A percentile compares a stretch with the other conserved stretches of the same genome.
phyloP scores from a whole-genome alignment of 2,888 invertebrate genomes.

The Ellobium chinense region DNA sequence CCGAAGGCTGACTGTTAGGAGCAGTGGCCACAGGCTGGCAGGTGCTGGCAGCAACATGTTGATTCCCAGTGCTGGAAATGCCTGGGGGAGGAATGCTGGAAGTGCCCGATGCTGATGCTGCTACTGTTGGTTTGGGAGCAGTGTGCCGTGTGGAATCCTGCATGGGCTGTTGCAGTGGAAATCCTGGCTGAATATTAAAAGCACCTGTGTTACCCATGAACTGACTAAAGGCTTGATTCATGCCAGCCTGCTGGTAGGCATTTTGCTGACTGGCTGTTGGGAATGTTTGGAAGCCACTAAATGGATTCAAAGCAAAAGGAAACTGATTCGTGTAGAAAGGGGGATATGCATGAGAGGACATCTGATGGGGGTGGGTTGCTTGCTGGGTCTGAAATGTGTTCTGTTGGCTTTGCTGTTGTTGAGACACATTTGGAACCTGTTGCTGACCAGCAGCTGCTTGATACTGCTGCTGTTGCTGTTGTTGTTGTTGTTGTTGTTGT shows the following conservation, averaged over 20 bases:
- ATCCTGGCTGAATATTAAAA: slow-evolving; percentile 18
- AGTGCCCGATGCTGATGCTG: slow-evolving; percentile 17
- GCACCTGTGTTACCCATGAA: slow-evolving; percentile 15
- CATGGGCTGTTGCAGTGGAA: slow-evolving; percentile 11
- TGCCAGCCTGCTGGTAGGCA: slow-evolving; percentile 13
- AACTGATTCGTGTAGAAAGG: slow-evolving; percentile 19
- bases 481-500: neutral
- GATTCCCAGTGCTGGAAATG: neutral
- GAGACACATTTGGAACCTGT: neutral
- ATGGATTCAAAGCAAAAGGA: slow-evolving; percentile 29
- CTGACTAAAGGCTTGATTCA: slow-evolving; percentile 15
- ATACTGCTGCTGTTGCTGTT: no score
- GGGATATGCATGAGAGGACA: neutral
- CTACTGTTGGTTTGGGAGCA: slow-evolving; percentile 22
- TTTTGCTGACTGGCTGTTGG: slow-evolving; percentile 32
- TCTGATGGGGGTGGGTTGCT: neutral
- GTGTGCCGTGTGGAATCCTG: neutral
- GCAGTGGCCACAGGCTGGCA: neutral
- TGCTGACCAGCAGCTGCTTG: slow-evolving; percentile 24
- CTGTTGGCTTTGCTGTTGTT: slow-evolving; percentile 1
- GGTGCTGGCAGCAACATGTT: neutral
- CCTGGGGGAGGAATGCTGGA: slow-evolving; percentile 13
- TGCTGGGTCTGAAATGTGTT: slow-evolving; percentile 19
- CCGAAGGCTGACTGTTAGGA: neutral
- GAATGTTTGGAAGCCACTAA: slow-evolving; percentile 42